Conservation (phyloP, 2,797 vertebrate genomes). For the Diglossa cyanea region DNA sequence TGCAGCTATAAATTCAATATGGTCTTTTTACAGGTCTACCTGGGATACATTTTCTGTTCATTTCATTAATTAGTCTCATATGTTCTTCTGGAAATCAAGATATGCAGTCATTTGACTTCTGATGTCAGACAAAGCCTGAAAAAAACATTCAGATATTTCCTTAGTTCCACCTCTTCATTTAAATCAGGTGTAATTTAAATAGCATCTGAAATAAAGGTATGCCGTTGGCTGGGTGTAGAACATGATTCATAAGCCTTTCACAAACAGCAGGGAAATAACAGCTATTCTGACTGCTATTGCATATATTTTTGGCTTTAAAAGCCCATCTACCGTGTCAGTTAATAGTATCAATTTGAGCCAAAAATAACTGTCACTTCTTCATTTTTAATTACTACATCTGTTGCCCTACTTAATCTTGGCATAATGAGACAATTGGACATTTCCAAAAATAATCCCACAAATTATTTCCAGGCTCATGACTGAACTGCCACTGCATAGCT, state of each 20-base stretch:
- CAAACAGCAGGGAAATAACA: slow-evolving; percentile 69
- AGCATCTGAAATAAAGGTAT: slow-evolving; percentile 64
- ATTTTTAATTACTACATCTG: slow-evolving; percentile 75
- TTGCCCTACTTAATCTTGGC: slow-evolving; percentile 61
- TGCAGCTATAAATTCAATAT: neutral
- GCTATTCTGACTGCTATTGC: slow-evolving; percentile 41
- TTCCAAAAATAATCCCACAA: slow-evolving; percentile 19
- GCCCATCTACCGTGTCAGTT: neutral
- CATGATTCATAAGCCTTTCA: slow-evolving; percentile 71
- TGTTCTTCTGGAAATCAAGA: neutral
- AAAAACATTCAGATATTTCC: neutral
- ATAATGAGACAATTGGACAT: slow-evolving; percentile 54
- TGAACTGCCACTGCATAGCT: neutral
- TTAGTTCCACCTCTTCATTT: slow-evolving; percentile 6
- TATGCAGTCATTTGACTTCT: neutral
- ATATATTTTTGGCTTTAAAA: slow-evolving; percentile 46
- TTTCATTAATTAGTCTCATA: neutral
- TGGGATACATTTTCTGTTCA: neutral
- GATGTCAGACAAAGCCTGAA: neutral
- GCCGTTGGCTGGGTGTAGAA: slow-evolving; percentile 26
- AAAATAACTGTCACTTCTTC: slow-evolving; percentile 71
- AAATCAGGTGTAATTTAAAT: slow-evolving; percentile 53
- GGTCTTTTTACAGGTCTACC: neutral
- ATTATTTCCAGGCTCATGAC: slow-evolving; percentile 39
- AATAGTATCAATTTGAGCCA: slow-evolving; percentile 52